Evolutionary conservation across 1,140 invertebrate species (phyloP).

Genomic region (Camponotus vicinus): DNA sequence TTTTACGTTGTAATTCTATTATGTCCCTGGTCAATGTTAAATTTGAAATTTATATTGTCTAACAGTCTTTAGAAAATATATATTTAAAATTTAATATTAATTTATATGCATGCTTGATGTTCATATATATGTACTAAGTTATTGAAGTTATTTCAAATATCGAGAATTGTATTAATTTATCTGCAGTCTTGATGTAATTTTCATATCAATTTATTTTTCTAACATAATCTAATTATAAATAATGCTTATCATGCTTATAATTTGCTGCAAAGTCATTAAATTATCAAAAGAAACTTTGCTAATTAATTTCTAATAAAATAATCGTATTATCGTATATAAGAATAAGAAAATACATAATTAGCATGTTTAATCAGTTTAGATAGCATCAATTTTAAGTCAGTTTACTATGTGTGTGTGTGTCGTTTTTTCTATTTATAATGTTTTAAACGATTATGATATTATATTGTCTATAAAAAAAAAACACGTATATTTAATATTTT

Average conservation of each 20-base stretch:
- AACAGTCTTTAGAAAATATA: too few species aligned
- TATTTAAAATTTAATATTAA: too few species aligned
- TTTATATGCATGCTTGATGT: neutral
- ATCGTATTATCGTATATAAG: neutral
- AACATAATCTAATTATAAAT: neutral
- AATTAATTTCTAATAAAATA: neutral
- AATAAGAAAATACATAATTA: neutral
- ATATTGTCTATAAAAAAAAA: neutral
- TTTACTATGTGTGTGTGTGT: neutral
- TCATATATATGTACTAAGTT: neutral
- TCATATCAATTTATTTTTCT: conserved; percentile 5
- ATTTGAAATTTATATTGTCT: too few species aligned
- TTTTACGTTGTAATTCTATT: too few species aligned
- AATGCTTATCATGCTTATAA: conserved; percentile 2
- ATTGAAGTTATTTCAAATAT: neutral
- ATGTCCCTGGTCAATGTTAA: too few species aligned
- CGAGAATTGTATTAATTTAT: neutral
- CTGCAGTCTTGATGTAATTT: conserved; percentile 20
- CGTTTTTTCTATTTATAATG: conserved; percentile 9
- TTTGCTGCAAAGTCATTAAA: neutral
- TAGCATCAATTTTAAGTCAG: conserved; percentile 2
- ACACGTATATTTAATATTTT: neutral
- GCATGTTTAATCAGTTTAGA: neutral
- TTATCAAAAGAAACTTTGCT: conserved; percentile 4
- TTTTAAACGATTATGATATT: neutral